phyloP scores from a whole-genome alignment of 2,113 vertebrate genomes.

The Uria aalge region DNA sequence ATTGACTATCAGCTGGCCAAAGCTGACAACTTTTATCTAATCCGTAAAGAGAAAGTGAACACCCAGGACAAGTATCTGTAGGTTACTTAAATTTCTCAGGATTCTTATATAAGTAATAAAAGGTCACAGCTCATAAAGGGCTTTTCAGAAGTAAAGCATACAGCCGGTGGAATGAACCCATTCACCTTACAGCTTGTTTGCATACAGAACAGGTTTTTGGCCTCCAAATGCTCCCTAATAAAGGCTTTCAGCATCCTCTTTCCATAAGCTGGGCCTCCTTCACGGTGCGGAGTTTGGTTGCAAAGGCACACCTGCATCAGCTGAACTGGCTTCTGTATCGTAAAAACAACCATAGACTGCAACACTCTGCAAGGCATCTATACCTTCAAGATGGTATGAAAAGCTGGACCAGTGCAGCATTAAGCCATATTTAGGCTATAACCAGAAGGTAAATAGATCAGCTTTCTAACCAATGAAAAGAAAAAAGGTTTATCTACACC shows the following conservation, averaged over 20 bases:
- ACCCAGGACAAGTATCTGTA: not conserved
- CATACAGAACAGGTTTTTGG: not conserved
- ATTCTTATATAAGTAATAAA: not conserved
- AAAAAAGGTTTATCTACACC: not conserved
- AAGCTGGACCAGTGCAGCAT: not conserved
- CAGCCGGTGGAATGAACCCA: not conserved
- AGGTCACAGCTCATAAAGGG: not conserved
- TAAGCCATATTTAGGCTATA: not conserved
- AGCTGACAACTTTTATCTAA: not conserved
- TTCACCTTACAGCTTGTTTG: not conserved
- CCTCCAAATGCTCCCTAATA: not conserved
- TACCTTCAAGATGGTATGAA: not conserved
- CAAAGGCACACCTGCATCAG: not conserved
- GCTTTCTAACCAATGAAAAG: not conserved
- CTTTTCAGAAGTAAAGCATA: not conserved
- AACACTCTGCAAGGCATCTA: not conserved
- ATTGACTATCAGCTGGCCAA: not conserved
- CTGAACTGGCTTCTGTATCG: not conserved
- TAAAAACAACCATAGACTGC: not conserved
- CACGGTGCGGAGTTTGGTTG: not conserved
- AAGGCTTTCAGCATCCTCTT: not conserved
- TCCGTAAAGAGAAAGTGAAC: not conserved
- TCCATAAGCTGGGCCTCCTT: not conserved
- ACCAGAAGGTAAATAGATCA: not conserved
- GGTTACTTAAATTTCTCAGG: not conserved